Evolutionary conservation across 2,888 invertebrate genomes (phyloP).

Genomic region (Pimpla rufipes): DNA sequence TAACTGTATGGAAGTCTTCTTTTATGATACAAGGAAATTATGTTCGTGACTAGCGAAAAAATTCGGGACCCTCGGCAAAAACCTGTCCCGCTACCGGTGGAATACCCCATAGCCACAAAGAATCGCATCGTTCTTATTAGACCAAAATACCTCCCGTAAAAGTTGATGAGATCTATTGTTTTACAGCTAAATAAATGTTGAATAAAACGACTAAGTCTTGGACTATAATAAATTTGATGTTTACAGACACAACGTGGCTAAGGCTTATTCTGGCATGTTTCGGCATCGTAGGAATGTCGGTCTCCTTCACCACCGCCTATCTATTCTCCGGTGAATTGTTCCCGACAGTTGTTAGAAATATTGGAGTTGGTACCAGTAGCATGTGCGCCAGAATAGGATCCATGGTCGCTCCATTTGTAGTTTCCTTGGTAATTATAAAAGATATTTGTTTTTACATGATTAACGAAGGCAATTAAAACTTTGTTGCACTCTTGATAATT

Average conservation of each 20-base stretch:
- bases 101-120: slow-evolving; percentile 1
- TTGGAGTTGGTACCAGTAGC: slow-evolving; percentile 94
- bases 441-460: not conserved
- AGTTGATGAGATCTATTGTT: not conserved
- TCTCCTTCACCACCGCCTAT: slow-evolving; percentile 94
- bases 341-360: slow-evolving; percentile 95
- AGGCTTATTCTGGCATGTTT: slow-evolving; percentile 90
- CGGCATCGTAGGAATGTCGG: slow-evolving; percentile 93
- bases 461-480: not conserved
- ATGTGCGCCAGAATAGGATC: slow-evolving; percentile 95
- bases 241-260: slow-evolving; percentile 86
- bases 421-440: slow-evolving; percentile 87
- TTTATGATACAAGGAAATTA: too few relatives aligned
- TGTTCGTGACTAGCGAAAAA: too few relatives aligned
- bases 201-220: not conserved
- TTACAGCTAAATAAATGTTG: not conserved
- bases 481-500: slow-evolving; percentile 18
- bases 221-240: slow-evolving; percentile 26
- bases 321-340: slow-evolving; percentile 95
- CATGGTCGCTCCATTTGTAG: slow-evolving; percentile 93
- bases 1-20: too few relatives aligned
- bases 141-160: too few relatives aligned
- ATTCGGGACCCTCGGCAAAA: too few relatives aligned
- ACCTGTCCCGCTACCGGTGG: too few relatives aligned
- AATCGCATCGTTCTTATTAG: not conserved